Percentiles rank a stretch among this genome's conserved stretches.
phyloP scores from a whole-genome alignment of 2,797 vertebrate species.

The Protosalanx chinensis region DNA sequence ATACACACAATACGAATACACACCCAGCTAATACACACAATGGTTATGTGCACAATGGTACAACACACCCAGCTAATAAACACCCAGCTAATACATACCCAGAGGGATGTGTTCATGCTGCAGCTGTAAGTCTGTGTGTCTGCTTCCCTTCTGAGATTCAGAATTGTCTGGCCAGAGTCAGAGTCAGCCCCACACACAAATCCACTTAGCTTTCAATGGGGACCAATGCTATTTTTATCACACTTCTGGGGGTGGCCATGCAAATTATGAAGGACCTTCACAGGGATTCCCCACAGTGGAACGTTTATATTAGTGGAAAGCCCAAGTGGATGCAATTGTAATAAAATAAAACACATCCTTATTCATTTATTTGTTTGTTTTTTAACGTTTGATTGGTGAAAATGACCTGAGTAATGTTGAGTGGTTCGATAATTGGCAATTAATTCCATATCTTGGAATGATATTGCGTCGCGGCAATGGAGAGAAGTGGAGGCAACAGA shows the following conservation, averaged over 20 bases:
- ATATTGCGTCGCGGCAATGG: not conserved
- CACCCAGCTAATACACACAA: not conserved
- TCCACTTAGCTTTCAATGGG: conserved; percentile 33
- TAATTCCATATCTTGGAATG: not conserved
- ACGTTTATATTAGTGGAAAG: not conserved
- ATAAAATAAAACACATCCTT: not conserved
- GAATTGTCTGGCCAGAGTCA: conserved; percentile 33
- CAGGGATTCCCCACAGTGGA: conserved; percentile 61
- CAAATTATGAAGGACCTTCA: conserved; percentile 24
- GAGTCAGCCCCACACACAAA: conserved; percentile 34
- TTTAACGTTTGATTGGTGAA: not conserved
- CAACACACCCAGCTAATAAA: not conserved
- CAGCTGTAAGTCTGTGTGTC: not conserved
- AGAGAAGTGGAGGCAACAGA: not conserved
- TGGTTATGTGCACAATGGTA: too few species aligned
- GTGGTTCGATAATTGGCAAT: not conserved
- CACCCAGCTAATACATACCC: not conserved
- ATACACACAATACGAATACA: not conserved
- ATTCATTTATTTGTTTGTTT: not conserved
- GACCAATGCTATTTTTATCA: conserved; percentile 56
- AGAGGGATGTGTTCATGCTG: not conserved
- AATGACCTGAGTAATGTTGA: not conserved
- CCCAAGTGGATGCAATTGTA: not conserved
- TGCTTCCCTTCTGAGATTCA: conserved; percentile 3
- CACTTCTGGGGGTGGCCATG: conserved; percentile 40